Evolutionary conservation across 2,888 invertebrate genomes (phyloP), one percentile per base, ranked within the genome.

Genomic region (Amphipyra tragopoginis): DNA sequence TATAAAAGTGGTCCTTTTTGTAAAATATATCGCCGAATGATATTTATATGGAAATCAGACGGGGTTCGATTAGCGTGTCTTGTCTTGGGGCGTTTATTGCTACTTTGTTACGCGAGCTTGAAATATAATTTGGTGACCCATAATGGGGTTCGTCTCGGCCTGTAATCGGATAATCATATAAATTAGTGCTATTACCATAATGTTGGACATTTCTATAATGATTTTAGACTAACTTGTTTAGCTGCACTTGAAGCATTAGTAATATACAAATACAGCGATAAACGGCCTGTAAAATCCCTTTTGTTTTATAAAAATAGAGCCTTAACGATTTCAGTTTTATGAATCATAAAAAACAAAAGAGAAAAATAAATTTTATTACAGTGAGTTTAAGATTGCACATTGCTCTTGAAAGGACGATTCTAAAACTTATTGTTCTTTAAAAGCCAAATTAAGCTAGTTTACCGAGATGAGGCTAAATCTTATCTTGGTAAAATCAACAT

Each of bases 21-120:
- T 77, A 81, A n/a, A n/a, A 81, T 84, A 82, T 73, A 61, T 71
- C 72, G 67, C 69, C 56, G 67, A 79, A 77, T 76, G 79, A 80
- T 82, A 86, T 86, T 80, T 77, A 81, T 80, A 89, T 89, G 88
- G 83, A 88, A 89, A 91, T 87, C 57, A 81, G 75, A 48, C 42
- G 70, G 68, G 74, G 73, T 85, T 86, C 81, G 86, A 87, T 89
- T 86, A 86, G 80, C 70, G 79, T 74, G 81, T 83, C 82, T 77
- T 81, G 77, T 80, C 77, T 76, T 43, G 42, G 69, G 77, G 84
- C 81, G 69, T 84, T 86, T 83, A 86, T 80, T 67, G 84, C 90
- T 88, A 86, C 91, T 88, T 84, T 77, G 86, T 89, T 91, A 92
- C 91, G 88, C 88, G 69, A 64, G 75, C 47, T 68, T 56, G 34